Evolutionary conservation across 2,888 invertebrate species (phyloP).

Genomic region (Magallana nippona): DNA sequence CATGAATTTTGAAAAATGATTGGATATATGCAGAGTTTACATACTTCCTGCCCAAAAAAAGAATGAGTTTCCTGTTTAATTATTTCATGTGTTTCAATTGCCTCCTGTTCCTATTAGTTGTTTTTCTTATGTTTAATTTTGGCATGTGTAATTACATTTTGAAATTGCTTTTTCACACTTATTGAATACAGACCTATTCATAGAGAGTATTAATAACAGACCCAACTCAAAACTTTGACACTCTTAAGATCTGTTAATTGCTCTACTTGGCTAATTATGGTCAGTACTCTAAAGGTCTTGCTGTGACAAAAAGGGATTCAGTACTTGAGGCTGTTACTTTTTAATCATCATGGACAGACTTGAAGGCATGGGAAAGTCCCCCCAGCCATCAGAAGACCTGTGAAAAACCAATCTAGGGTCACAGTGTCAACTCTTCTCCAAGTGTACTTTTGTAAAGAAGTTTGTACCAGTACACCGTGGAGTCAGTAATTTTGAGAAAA

Average conservation of each 20-base stretch:
- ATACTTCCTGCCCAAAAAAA: background rate
- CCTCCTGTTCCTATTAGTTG: background rate
- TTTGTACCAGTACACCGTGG: too few relatives aligned
- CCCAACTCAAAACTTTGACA: background rate
- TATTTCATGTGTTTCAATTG: background rate
- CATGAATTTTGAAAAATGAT: background rate
- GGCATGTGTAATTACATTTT: background rate
- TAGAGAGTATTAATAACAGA: background rate
- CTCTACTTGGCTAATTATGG: background rate
- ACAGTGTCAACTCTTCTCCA: conserved; percentile 2
- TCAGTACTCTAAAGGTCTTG: background rate
- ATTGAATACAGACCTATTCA: background rate
- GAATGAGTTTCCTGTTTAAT: conserved; percentile 8
- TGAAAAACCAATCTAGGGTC: conserved; percentile 12
- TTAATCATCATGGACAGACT: background rate
- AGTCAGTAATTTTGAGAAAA: background rate
- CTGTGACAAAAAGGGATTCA: background rate
- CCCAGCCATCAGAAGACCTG: conserved; percentile 7
- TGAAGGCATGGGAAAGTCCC: conserved; percentile 12
- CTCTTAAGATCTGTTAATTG: background rate
- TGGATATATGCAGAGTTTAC: background rate
- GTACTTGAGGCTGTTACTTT: background rate
- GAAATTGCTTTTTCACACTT: background rate
- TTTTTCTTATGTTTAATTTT: background rate
- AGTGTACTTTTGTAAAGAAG: background rate